Base-by-base conservation (phyloP, 1,140 invertebrate genomes). In the Drosophila micromelanica region DNA sequence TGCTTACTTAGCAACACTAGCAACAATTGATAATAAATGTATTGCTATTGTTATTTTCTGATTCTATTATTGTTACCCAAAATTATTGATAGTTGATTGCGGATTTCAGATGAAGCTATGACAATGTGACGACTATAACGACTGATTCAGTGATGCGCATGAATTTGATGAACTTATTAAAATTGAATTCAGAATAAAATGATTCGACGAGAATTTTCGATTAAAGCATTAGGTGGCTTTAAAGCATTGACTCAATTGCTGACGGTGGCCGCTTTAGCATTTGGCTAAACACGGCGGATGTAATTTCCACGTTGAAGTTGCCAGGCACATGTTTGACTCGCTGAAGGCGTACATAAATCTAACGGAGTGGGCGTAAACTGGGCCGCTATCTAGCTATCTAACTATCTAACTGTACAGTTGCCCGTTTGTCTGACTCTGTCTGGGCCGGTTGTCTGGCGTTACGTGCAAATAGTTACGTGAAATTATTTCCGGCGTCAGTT, bases 401-500 rank as follows among this genome's bases (percentile, higher is more conserved):
- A 23, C 52, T 63, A n/a, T 48, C 37, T 43, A 46, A 42, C 52
- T 38, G 11, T 17, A 35, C 15, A 37, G 52, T 46, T 45, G 42
- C 42, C 20, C 37, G 11, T 69, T 20, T 46, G 55, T 27, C 68
- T 55, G 59, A 35, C 57, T 35, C 7, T 23, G 57, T 38, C 56
- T 55, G 20, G 30, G 20, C 11, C 13, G 30, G 45, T 51, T 55
- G 62, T 45, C 43, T 62, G 55, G 64, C 65, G 64, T 61, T 86
- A 87, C 82, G 78, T 86, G 78, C 82, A 86, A 87, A 87, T 82
- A 87, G 82, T 73, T 79, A 79, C 78, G 82, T 89, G 72, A 87
- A 87, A 87, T 87, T 87, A 89, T 89, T 89, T 87, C 82, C 82
- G 78, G 75, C 62, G 64, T 82, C 84, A 67, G 75, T 82, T 76